These are phyloP conservation scores for Neocrepidodera transversa DNA, from an alignment of 2,888 invertebrate genomes.

Conservation along the genomic window DNA sequence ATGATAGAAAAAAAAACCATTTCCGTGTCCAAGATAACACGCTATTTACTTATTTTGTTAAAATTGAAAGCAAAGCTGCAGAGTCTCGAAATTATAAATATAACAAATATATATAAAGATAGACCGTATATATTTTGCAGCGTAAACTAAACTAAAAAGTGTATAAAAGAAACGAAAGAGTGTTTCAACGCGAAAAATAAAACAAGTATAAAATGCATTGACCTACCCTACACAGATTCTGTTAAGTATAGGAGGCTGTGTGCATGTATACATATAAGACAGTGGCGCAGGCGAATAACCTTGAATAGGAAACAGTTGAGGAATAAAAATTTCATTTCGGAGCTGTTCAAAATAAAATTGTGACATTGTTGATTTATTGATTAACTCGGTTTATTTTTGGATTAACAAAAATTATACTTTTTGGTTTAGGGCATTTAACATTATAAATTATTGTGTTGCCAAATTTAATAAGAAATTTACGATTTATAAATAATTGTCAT, in stretches of 20 bases:
- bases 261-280: conserved; percentile 58
- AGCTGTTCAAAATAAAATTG: too few species aligned
- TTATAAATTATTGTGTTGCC: too few species aligned
- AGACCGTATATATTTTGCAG: conserved; percentile 48
- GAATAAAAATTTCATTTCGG: too few species aligned
- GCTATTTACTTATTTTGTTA: too few species aligned
- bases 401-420: too few species aligned
- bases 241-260: conserved; percentile 61
- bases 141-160: conserved; percentile 55
- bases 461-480: too few species aligned
- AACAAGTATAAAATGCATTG: conserved; percentile 62
- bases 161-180: conserved; percentile 59
- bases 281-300: conserved; percentile 49
- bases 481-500: too few species aligned
- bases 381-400: too few species aligned
- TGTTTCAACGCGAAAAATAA: conserved; percentile 58
- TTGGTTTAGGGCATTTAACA: too few species aligned
- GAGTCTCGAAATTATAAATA: conserved; percentile 49
- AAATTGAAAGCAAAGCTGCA: conserved; percentile 11
- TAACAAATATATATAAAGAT: conserved; percentile 55
- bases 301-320: conserved; percentile 14
- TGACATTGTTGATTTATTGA: too few species aligned
- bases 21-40: too few species aligned
- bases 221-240: conserved; percentile 63
- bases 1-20: too few species aligned